Evolutionary conservation across 2,797 vertebrate species (phyloP).

Genomic region (Parotocinclus haroldoi): DNA sequence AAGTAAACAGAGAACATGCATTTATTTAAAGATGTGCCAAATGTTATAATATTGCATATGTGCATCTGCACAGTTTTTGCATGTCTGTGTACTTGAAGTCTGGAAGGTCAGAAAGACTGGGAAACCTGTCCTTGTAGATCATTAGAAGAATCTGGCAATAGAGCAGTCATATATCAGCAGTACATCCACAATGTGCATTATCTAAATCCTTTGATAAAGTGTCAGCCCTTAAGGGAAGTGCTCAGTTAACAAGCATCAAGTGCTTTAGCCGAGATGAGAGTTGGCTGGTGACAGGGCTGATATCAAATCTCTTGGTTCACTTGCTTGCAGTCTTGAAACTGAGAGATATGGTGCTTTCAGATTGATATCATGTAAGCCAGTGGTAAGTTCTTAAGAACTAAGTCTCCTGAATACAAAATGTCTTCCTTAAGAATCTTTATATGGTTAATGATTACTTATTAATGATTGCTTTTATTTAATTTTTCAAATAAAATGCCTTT

Average conservation of each 20-base stretch:
- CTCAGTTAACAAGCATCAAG: conserved; percentile 32
- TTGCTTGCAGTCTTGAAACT: conserved; percentile 60
- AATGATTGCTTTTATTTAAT: no score
- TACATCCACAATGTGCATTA: neutral
- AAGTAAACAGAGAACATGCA: no score
- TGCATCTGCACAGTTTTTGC: no score
- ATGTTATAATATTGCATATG: no score
- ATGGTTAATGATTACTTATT: no score
- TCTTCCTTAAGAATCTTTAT: neutral
- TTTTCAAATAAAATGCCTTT: no score
- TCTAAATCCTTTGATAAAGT: conserved; percentile 2
- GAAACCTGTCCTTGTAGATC: neutral
- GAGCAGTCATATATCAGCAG: neutral
- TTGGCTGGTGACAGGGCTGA: conserved; percentile 42
- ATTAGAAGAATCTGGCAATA: neutral
- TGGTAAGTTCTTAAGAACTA: neutral
- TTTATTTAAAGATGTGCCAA: no score
- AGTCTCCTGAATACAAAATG: no score
- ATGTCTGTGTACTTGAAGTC: neutral
- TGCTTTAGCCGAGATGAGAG: conserved; percentile 40
- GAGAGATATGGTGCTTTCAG: conserved; percentile 37
- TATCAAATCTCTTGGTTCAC: conserved; percentile 48
- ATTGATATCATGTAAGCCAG: neutral
- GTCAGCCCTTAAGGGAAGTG: conserved; percentile 35
- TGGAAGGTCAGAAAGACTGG: neutral